Evolutionary conservation across 2,888 invertebrate genomes (phyloP), one percentile per base, ranked within the genome.

Genomic region (Antitype chi): DNA sequence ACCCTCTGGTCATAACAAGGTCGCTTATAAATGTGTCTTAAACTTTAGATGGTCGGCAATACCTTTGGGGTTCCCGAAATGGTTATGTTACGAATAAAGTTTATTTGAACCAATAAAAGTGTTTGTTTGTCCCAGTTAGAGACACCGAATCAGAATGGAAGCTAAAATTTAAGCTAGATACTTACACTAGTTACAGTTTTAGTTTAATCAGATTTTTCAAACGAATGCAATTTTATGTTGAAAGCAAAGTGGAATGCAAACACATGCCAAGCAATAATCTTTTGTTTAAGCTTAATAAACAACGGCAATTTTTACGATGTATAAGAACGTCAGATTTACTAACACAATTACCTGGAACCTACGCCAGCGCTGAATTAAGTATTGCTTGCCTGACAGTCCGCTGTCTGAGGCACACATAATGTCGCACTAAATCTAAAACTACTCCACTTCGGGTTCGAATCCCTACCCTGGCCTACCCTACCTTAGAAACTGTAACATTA

Each of bases 31-130:
- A 32, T 38, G 59, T 38, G 28, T 81, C 53, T 76, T 76, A 60
- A 80, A 70, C 28, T 60, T 47, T 32, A 70, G 66, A 52, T 52
- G 23, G 59, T 28, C 69, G 20, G 57, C n/a, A 25, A 43, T 55
- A 70, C 25, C 55, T 70, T 32, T 23, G 52, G 15, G 60, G 60
- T 57, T 49, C 17, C 25, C 55, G 55, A 52, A 60, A 81, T n/a
- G 71, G 66, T 79, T 84, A 67, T 80, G 59, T 71, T 62, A 57
- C 43, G 32, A 57, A 74, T 85, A 68, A 85, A 81, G 67, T 69
- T 76, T 78, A 75, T 67, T 62, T 13, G 1, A 38, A 49, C n/a
- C 38, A 59, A 52, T 79, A 73, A 76, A 57, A 81, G 55, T 81
- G 76, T 82, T 80, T 84, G 70, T 84, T 74, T 66, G 55, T 59